Percentiles rank a stretch among this genome's conserved stretches.
Conservation (phyloP, 2,888 invertebrate genomes). For the Electrophaes corylata region DNA sequence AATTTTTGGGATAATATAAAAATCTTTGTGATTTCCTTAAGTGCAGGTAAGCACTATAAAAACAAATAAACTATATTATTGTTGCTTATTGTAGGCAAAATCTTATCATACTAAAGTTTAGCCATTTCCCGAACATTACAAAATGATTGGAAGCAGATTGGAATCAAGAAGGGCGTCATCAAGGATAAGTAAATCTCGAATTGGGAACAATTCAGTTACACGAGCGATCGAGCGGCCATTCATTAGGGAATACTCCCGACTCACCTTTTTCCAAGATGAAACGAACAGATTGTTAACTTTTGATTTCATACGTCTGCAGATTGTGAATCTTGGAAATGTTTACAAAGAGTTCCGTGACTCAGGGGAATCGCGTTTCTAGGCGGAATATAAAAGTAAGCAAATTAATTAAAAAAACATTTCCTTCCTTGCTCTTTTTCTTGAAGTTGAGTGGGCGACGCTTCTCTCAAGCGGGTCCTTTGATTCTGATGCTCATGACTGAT, state of each 20-base stretch:
- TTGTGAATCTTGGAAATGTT: conserved; percentile 25
- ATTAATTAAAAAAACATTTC: neutral
- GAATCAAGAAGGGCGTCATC: conserved; percentile 30
- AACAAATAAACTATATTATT: too few species aligned
- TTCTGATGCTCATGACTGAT: neutral
- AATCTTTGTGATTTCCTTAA: too few species aligned
- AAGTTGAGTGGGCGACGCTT: neutral
- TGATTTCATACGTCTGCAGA: conserved; percentile 37
- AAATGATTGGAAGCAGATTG: conserved; percentile 35
- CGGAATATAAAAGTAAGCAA: neutral
- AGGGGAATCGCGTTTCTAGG: conserved; percentile 9
- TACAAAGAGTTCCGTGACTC: conserved; percentile 15
- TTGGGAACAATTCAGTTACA: conserved; percentile 43
- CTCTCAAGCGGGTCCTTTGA: neutral
- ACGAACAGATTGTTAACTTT: conserved; percentile 43
- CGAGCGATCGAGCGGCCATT: conserved; percentile 49
- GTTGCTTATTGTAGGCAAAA: too few species aligned
- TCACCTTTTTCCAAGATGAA: conserved; percentile 43
- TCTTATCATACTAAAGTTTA: conserved; percentile 7
- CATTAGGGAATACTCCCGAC: conserved; percentile 49
- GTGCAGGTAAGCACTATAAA: too few species aligned
- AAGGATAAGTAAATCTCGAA: conserved; percentile 39
- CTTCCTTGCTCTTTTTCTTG: neutral
- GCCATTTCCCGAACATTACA: conserved; percentile 26
- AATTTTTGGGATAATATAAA: too few species aligned